These are phyloP conservation scores for Apostichopus japonicus DNA, from an alignment of 35 echinoderm and acorn worm species.

Conservation along the genomic window DNA sequence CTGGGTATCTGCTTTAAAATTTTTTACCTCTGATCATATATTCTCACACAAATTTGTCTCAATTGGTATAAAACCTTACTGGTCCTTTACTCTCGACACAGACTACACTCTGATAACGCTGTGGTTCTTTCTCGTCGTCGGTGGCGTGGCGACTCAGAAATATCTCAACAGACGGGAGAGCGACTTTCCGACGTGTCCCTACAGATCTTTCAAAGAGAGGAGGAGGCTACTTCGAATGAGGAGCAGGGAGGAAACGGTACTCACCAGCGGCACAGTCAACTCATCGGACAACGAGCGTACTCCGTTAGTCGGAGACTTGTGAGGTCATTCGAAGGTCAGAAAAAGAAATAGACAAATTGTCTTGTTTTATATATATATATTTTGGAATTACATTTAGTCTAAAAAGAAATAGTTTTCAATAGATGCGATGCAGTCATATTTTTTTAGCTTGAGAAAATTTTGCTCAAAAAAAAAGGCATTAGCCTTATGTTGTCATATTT, in stretches of 20 bases:
- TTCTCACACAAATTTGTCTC: no score
- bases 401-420: no score
- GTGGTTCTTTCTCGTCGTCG: constrained; percentile 54
- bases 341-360: no score
- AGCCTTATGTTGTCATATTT: no score
- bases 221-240: background rate
- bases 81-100: background rate
- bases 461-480: no score
- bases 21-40: no score
- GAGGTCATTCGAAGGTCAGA: background rate
- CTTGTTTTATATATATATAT: no score
- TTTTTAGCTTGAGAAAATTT: no score
- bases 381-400: no score
- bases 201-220: constrained; percentile 53
- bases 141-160: constrained; percentile 52
- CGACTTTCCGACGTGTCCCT: constrained; percentile 71
- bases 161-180: constrained; percentile 34
- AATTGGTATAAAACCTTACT: no score
- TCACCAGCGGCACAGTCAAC: constrained; percentile 19
- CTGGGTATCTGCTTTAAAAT: no score
- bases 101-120: constrained; percentile 52
- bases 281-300: background rate
- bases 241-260: background rate
- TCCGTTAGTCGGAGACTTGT: constrained; percentile 34
- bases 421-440: no score